Evolutionary conservation across 2,888 invertebrate genomes (phyloP).

Genomic region (Neria commutata): DNA sequence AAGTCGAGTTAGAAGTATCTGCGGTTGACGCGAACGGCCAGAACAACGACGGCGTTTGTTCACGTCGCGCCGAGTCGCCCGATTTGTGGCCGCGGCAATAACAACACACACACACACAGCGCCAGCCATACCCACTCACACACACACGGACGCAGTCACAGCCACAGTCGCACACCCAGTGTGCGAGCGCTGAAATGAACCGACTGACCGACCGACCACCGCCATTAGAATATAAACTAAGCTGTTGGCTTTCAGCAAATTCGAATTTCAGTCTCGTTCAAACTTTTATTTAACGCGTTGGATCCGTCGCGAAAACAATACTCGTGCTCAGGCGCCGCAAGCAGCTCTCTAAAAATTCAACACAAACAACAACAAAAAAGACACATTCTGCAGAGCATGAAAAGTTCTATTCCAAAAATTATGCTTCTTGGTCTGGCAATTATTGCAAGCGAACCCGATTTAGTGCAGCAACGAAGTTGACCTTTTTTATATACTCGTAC

Average conservation of each 20-base stretch:
- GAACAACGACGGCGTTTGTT: background rate
- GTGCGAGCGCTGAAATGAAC: no score
- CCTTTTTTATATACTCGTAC: no score
- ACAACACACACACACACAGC: no score
- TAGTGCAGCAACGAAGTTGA: no score
- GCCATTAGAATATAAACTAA: background rate
- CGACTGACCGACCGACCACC: no score
- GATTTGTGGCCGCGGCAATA: no score
- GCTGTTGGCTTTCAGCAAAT: conserved; percentile 48
- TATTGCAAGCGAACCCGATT: no score
- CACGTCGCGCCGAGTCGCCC: no score
- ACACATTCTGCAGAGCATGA: background rate
- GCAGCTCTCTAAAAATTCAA: background rate
- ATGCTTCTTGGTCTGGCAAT: no score
- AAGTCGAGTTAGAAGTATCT: background rate
- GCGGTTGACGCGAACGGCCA: background rate
- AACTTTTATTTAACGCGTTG: conserved; percentile 51
- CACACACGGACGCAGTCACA: background rate
- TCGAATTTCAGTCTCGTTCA: conserved; percentile 47
- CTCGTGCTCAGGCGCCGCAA: background rate
- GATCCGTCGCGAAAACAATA: conserved; percentile 50
- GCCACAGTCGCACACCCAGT: background rate
- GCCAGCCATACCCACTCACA: no score
- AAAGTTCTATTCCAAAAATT: background rate
- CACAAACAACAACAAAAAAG: background rate